A percentile compares a stretch with the other conserved stretches of the same genome.
Evolutionary conservation across 2,888 invertebrate genomes (phyloP).

Genomic region (Tanaodytes sp.): DNA sequence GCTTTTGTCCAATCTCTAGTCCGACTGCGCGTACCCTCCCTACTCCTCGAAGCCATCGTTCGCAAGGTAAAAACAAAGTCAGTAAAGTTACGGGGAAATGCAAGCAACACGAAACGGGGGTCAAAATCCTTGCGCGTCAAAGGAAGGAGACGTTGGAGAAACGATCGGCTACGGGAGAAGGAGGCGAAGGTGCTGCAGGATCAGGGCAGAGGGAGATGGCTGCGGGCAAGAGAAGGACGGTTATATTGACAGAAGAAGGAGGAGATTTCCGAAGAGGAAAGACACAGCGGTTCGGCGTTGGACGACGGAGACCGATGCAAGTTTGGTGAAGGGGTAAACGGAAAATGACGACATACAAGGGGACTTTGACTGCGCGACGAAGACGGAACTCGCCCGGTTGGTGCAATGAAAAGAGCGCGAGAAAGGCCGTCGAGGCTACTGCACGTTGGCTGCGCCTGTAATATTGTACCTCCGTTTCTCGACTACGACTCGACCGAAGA

Average conservation of each 20-base stretch:
- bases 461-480: conserved; percentile 69
- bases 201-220: conserved; percentile 36
- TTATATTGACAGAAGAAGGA: conserved; percentile 44
- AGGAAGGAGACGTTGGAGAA: conserved; percentile 59
- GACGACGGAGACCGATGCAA: conserved; percentile 40
- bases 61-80: conserved; percentile 71
- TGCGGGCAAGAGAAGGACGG: conserved; percentile 25
- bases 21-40: conserved; percentile 46
- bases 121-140: conserved; percentile 72
- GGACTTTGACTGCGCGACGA: conserved; percentile 50
- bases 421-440: conserved; percentile 63
- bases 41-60: conserved; percentile 43
- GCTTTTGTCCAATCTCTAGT: conserved; percentile 44
- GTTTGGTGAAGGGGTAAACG: conserved; percentile 55
- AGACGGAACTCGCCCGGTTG: no score
- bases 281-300: conserved; percentile 20
- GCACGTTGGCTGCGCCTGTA: conserved; percentile 71
- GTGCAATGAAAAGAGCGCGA: conserved; percentile 26
- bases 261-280: conserved; percentile 29
- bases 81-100: conserved; percentile 69
- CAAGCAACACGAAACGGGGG: conserved; percentile 72
- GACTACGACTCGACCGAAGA: conserved; percentile 71
- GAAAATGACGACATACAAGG: conserved; percentile 54
- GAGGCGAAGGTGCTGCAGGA: conserved; percentile 48
- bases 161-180: conserved; percentile 46